Evolutionary conservation across 2,797 vertebrate genomes (phyloP), one percentile per base, ranked within the genome.

Genomic region (Anolis apletophallus): DNA sequence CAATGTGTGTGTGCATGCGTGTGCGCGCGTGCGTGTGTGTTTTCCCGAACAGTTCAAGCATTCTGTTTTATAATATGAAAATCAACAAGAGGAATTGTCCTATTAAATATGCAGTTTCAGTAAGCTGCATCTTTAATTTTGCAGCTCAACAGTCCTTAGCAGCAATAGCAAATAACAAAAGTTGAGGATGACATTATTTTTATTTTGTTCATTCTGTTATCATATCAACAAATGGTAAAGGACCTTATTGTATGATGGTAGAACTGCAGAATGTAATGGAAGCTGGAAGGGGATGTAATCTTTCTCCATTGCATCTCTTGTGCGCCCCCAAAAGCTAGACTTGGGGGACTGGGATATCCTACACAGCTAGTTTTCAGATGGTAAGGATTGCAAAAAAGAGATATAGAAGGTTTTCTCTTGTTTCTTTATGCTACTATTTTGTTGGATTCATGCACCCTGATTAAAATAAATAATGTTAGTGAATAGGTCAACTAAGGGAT

Each of bases 11-110:
- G n/a, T n/a, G n/a, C n/a, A n/a, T n/a, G n/a, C n/a, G n/a, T n/a
- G n/a, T n/a, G n/a, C n/a, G n/a, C n/a, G n/a, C n/a, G n/a, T 34
- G 54, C 12, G 54, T 87, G 90, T 76, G 78, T 90, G 89, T 82
- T 81, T 90, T 26, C 57, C 57, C 64, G 57, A 82, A 46, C 6
- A 74, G 32, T 69, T 84, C 16, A 36, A 91, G 89, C 54, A 36
- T 68, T 90, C 92, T 23, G 50, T 80, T 40, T 73, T 81, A 40
- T 55, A 81, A 36, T 79, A 71, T 11, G n/a, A 73, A 64, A 87
- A 84, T 55, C 5, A 91, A 90, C 84, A 90, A 87, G 81, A 73
- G 11, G 61, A 69, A 78, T 77, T 34, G n/a, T 74, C 71, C 7
- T 9, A 89, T 29, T 57, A 69, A 88, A 29, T 87, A 17, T 84